Evolutionary conservation across 2,113 vertebrate genomes (phyloP).

Genomic region (Pycnonotus jocosus): DNA sequence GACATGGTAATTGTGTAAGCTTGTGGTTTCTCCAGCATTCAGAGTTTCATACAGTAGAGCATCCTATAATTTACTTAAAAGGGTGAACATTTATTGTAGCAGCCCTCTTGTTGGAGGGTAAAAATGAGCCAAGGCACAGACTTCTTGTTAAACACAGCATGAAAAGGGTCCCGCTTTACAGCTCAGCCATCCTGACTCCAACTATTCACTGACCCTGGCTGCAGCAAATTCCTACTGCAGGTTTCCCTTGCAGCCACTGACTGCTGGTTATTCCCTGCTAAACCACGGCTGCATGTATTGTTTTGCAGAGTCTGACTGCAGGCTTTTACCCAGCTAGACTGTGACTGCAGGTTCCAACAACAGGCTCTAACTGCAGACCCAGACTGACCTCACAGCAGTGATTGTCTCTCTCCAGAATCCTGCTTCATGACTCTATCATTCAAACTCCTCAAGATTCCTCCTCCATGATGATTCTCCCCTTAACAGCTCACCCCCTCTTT

Average conservation of each 20-base stretch:
- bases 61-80: not conserved
- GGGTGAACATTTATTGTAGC: not conserved
- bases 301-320: not conserved
- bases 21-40: not conserved
- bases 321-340: not conserved
- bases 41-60: fast-evolving
- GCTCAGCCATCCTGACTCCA: not conserved
- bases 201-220: not conserved
- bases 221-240: not conserved
- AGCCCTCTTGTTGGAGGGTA: not conserved
- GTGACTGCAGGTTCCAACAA: not conserved
- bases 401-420: not conserved
- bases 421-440: not conserved
- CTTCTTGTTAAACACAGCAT: not conserved
- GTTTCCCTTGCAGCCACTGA: not conserved
- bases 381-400: not conserved
- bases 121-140: not conserved
- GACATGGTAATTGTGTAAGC: not conserved
- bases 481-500: not conserved
- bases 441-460: not conserved
- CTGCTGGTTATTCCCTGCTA: not conserved
- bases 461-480: not conserved
- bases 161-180: not conserved
- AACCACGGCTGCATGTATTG: too few relatives aligned
- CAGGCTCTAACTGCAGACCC: not conserved